Percentiles rank a stretch among this genome's conserved stretches.
phyloP scores from a whole-genome alignment of 2,113 vertebrate species.

The Canis aureus region DNA sequence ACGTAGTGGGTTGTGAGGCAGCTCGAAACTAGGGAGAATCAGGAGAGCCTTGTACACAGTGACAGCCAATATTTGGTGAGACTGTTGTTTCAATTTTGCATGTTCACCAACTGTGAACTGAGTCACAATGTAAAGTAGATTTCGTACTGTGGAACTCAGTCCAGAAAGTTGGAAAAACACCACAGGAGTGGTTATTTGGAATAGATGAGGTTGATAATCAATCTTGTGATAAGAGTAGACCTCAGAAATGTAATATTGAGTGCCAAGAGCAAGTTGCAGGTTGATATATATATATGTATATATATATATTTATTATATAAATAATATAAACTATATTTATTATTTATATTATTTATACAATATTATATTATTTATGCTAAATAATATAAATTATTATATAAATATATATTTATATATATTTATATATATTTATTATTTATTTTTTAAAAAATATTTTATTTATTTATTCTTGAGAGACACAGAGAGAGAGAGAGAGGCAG shows the following conservation, averaged over 20 bases:
- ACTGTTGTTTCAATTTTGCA: constrained; percentile 49
- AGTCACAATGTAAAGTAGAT: not conserved
- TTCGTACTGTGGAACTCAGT: not conserved
- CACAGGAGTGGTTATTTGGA: not conserved
- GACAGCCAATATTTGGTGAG: not conserved
- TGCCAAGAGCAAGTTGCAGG: not conserved
- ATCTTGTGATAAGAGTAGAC: not conserved
- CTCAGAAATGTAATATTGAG: not conserved
- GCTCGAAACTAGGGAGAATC: not conserved
- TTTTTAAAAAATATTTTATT: no score
- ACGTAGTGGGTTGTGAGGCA: not conserved
- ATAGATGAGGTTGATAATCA: not conserved
- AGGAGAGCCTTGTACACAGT: not conserved
- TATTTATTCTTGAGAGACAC: no score
- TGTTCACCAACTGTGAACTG: constrained; percentile 29
- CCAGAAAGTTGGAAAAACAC: not conserved
- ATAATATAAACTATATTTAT: no score
- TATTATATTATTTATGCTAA: no score
- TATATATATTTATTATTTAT: no score
- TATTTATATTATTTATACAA: no score
- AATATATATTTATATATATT: no score
- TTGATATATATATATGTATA: no score
- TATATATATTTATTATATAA: no score
- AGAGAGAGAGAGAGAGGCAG: no score
- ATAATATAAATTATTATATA: no score